Evolutionary conservation across 2,888 invertebrate species (phyloP).

Genomic region (Agrilus biguttatus): DNA sequence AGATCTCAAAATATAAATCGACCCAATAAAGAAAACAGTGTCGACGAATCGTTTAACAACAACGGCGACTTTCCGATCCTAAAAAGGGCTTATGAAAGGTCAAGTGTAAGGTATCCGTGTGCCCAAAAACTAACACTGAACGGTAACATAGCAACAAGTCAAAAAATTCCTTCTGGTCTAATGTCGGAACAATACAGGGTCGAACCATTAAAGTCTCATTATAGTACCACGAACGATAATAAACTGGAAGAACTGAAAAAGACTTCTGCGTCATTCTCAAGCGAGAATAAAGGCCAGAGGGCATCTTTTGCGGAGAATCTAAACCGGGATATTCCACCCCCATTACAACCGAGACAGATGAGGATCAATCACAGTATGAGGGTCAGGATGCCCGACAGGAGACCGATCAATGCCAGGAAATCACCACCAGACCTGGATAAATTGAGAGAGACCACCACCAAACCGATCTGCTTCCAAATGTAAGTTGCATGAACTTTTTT

Average conservation of each 20-base stretch:
- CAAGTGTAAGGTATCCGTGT: constrained; percentile 32
- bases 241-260: constrained; percentile 7
- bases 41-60: background rate
- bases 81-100: constrained; percentile 25
- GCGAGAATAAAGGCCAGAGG: constrained; percentile 15
- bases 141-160: constrained; percentile 31
- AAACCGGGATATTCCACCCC: constrained; percentile 21
- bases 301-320: constrained; percentile 25
- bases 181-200: constrained; percentile 23
- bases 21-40: too few relatives aligned
- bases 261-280: constrained; percentile 3
- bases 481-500: constrained; percentile 18
- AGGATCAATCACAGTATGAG: constrained; percentile 30
- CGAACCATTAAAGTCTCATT: constrained; percentile 24
- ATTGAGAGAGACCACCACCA: constrained; percentile 10
- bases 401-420: constrained; percentile 11
- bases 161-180: constrained; percentile 23
- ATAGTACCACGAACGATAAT: constrained; percentile 5
- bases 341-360: constrained; percentile 28
- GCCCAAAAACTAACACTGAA: constrained; percentile 35
- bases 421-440: constrained; percentile 19
- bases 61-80: background rate
- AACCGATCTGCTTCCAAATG: constrained; percentile 20
- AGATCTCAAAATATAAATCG: too few relatives aligned
- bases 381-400: constrained; percentile 21